phyloP scores from a whole-genome alignment of 1,140 invertebrate genomes.

The Archegozetes longisetosus region DNA sequence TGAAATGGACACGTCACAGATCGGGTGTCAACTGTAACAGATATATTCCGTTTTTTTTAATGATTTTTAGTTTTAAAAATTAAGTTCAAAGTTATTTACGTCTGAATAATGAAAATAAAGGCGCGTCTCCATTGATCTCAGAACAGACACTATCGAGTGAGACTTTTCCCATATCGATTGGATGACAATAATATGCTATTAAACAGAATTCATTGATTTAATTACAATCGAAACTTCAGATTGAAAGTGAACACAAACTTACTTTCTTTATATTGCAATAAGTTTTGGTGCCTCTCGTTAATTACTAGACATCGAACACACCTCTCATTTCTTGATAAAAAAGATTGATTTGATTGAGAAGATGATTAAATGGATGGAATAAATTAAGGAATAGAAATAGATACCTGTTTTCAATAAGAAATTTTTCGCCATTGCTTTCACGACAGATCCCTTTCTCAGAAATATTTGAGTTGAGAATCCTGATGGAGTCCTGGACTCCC shows the following conservation, averaged over 20 bases:
- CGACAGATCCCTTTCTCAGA: constrained; percentile 55
- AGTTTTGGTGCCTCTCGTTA: constrained; percentile 76
- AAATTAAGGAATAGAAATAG: too few relatives aligned
- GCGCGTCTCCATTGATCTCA: constrained; percentile 25
- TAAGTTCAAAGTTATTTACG: constrained; percentile 17
- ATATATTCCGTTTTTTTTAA: constrained; percentile 7
- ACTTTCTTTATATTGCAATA: constrained; percentile 93
- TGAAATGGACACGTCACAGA: constrained; percentile 30
- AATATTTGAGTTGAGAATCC: constrained; percentile 16
- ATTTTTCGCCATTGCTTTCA: constrained; percentile 51
- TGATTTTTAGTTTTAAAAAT: neutral
- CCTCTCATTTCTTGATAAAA: constrained; percentile 19
- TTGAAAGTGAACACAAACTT: constrained; percentile 37
- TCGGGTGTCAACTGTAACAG: constrained; percentile 25
- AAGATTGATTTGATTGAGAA: constrained; percentile 1
- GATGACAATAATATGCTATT: constrained; percentile 7
- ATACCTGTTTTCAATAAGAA: constrained; percentile 54
- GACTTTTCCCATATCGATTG: constrained; percentile 5
- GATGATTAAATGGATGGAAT: too few relatives aligned
- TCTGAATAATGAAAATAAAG: constrained; percentile 25
- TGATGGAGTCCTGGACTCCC: constrained; percentile 20
- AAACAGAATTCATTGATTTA: neutral
- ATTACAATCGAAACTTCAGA: constrained; percentile 4
- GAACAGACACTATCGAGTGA: constrained; percentile 18
- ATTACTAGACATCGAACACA: constrained; percentile 57